Percentiles rank a stretch among this genome's conserved stretches.
Conservation (phyloP, 2,113 vertebrate genomes). For the Menura novaehollandiae region DNA sequence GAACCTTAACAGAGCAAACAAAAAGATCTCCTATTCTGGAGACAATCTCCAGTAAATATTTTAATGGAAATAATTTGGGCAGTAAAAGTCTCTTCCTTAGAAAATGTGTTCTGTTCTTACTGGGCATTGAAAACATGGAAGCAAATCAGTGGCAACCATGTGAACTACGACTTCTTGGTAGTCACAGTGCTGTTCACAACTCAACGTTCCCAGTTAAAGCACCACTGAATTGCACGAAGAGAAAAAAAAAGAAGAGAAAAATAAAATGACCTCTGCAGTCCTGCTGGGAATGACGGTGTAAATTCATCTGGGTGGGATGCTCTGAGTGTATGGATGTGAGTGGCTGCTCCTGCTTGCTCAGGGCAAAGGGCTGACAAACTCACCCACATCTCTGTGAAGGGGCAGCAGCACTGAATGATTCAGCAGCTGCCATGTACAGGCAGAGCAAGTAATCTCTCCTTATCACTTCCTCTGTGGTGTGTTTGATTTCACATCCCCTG, state of each 20-base stretch:
- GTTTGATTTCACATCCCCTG: neutral
- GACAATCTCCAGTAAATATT: neutral
- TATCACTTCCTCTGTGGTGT: neutral
- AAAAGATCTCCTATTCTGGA: neutral
- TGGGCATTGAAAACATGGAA: neutral
- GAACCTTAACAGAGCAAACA: neutral
- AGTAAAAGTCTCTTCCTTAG: neutral
- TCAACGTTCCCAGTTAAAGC: neutral
- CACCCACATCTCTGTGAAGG: neutral
- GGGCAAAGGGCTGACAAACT: neutral
- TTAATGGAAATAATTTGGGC: neutral
- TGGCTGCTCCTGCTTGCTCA: neutral
- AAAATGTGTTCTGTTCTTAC: neutral
- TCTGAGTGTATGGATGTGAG: fast-evolving
- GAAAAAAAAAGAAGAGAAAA: fast-evolving
- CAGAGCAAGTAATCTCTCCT: neutral
- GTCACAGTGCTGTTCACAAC: neutral
- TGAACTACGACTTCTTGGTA: neutral
- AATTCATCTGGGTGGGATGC: neutral
- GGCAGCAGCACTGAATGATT: neutral
- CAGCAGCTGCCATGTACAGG: neutral
- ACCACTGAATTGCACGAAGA: neutral
- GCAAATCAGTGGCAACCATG: neutral
- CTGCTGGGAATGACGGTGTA: fast-evolving
- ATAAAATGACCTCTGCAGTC: neutral